Base-by-base conservation (phyloP, 2,797 vertebrate species). In the Spinus pinus region DNA sequence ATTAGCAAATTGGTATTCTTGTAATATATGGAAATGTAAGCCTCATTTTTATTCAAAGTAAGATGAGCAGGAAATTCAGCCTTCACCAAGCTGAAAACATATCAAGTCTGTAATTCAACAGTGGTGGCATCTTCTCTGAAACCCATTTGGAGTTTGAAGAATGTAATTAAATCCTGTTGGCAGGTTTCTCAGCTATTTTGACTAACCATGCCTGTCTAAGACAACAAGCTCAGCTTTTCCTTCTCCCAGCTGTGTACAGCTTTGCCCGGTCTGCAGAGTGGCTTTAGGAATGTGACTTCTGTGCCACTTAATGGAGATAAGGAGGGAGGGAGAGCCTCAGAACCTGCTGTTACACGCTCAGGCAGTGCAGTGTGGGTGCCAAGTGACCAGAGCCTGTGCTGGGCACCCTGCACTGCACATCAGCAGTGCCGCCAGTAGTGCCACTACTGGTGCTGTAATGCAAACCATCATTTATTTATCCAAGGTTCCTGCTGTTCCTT, bases 41-140 rank as follows among this genome's bases (percentile, higher is more conserved):
- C 57, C 42, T 97, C 9, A 56, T 67, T 78, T 94, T 86, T 89
- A 58, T 47, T 90, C 57, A n/a, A 65, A 95, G 64, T 81, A 53
- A 82, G 86, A 49, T 81, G 62, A 92, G 79, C 82, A 91, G 91
- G 89, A 94, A 93, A 62, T 64, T 60, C 85, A 91, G 70, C 85
- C 13, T 87, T 80, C 27, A 58, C 72, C 56, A 78, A 35, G 53
- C 31, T 69, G 51, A 88, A 85, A 86, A 78, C n/a, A 6, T 12
- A 53, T 53, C 51, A 91, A 53, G 54, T 93, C 77, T 88, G 41
- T 91, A 91, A 88, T 86, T 89, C 80, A 60, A 23, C 56, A 80
- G 60, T 42, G 33, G 81, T 80, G 66, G n/a, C 31, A 89, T 78
- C 57, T 79, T 42, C 46, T 84, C 88, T 81, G 74, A 75, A 88